Conservation (phyloP, 2,888 invertebrate species). For the Pedicia rivosa region DNA sequence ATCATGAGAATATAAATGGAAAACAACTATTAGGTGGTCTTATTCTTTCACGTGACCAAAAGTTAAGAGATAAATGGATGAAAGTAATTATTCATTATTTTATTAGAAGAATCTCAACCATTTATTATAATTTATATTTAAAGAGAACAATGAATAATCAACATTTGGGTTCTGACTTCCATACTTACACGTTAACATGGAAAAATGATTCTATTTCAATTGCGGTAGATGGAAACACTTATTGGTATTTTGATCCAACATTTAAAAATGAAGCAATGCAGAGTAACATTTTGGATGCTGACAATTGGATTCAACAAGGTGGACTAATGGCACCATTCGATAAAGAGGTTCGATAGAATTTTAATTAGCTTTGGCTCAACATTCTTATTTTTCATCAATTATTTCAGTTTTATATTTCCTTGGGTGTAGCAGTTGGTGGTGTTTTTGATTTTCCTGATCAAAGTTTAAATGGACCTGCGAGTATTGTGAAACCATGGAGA, state of each 20-base stretch:
- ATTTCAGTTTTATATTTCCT: constrained; percentile 53
- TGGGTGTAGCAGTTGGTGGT: constrained; percentile 70
- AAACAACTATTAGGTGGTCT: constrained; percentile 19
- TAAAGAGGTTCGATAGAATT: constrained; percentile 46
- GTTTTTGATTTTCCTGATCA: constrained; percentile 50
- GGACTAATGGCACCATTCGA: constrained; percentile 55
- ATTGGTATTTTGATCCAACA: constrained; percentile 24
- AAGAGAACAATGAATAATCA: constrained; percentile 25
- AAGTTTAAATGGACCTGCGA: constrained; percentile 12
- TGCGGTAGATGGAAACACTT: constrained; percentile 39
- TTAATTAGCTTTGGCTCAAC: not conserved
- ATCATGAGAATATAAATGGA: constrained; percentile 19
- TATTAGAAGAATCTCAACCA: no score
- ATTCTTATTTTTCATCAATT: constrained; percentile 5
- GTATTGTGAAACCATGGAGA: constrained; percentile 50
- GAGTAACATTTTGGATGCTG: constrained; percentile 21
- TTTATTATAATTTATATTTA: no score
- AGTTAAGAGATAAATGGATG: constrained; percentile 27
- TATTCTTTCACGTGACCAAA: constrained; percentile 20
- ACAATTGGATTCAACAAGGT: constrained; percentile 42
- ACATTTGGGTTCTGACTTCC: constrained; percentile 42
- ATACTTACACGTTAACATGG: constrained; percentile 56
- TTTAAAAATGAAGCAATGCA: constrained; percentile 23
- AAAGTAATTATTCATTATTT: no score
- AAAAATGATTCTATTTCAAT: constrained; percentile 20